Base-by-base conservation (phyloP, 2,888 invertebrate genomes). In the Tridacna gigas region DNA sequence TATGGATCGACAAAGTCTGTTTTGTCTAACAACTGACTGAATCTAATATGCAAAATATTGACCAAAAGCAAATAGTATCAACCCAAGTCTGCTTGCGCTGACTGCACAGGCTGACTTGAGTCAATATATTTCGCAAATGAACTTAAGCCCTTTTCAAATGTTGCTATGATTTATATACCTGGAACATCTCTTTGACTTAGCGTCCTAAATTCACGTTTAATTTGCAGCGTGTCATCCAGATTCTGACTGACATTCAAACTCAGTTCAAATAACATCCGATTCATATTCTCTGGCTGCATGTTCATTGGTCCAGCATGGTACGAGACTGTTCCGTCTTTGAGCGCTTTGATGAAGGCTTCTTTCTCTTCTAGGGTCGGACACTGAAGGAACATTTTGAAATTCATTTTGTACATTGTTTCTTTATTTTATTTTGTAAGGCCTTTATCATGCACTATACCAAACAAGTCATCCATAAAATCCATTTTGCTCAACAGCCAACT, bases 271-370 rank as follows among this genome's bases (percentile, higher is more conserved):
- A 92, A 84, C 48, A 86, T 73, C 65, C 89, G 86, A 61, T 91
- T 90, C 89, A 92, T 89, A 73, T 90, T 89, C 77, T 94, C 94
- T n/a, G 89, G 89, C 86, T 94, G 93, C 91, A 94, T 93, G 86
- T 94, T 93, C 93, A 94, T 94, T n/a, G 94, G 93, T 67, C 93
- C 93, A 56, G 93, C 93, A 88, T 94, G 94, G 93, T 93, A 94
- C 13, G 91, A 90, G 12, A 94, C 91, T 56, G 89, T 89, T 4
- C 93, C 93, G 4, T 78, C 63, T 63, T 79, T 80, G 26, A 93
- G 88, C 0, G 93, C 92, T 5, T 71, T 67, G 22, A 80, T 79
- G 79, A 93, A 91, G 9, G 80, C 80, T 4, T 75, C 82, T 9
- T 89, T 74, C 25, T 90, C 90, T 0, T 83, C 79, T 0, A 69